These are phyloP conservation scores for Palythoa heliodiscus DNA, from an alignment of 92 coral and sea anemone species.

Conservation along the genomic window DNA sequence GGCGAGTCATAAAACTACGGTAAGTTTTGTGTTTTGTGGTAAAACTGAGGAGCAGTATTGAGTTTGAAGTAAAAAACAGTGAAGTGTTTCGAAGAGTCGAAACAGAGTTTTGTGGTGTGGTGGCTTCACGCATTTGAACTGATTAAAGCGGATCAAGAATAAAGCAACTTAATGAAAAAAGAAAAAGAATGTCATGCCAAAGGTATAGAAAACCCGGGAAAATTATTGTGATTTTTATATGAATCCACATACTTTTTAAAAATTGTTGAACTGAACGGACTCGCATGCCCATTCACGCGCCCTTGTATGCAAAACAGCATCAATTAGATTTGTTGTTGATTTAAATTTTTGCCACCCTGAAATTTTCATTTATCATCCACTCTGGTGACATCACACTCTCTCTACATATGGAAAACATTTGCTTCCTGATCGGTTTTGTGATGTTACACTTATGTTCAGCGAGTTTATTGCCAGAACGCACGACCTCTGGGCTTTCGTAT, in stretches of 20 bases:
- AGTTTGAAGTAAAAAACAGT: slow-evolving; percentile 9
- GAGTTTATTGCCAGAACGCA: neutral
- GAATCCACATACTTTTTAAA: neutral
- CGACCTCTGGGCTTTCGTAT: slow-evolving; percentile 16
- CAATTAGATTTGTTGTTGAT: slow-evolving; percentile 46
- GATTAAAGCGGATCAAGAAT: slow-evolving; percentile 6
- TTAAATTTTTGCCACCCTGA: slow-evolving; percentile 16
- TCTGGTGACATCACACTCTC: neutral
- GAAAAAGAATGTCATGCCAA: neutral
- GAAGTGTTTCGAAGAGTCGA: neutral
- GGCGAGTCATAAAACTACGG: neutral
- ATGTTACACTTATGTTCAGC: neutral
- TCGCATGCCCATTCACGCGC: neutral
- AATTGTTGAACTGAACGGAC: neutral
- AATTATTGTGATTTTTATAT: slow-evolving; percentile 15
- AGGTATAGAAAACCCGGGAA: slow-evolving; percentile 13
- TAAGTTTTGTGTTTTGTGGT: neutral
- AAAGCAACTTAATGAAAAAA: neutral
- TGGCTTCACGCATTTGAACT: slow-evolving; percentile 7
- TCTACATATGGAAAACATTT: neutral
- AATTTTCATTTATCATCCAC: slow-evolving; percentile 8
- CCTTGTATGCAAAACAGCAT: slow-evolving; percentile 18
- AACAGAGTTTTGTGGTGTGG: neutral
- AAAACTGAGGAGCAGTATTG: slow-evolving; percentile 7
- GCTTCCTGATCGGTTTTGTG: neutral